Evolutionary conservation across 2,113 vertebrate species (phyloP), one percentile per base, ranked within the genome.

Genomic region (Hippotragus niger): DNA sequence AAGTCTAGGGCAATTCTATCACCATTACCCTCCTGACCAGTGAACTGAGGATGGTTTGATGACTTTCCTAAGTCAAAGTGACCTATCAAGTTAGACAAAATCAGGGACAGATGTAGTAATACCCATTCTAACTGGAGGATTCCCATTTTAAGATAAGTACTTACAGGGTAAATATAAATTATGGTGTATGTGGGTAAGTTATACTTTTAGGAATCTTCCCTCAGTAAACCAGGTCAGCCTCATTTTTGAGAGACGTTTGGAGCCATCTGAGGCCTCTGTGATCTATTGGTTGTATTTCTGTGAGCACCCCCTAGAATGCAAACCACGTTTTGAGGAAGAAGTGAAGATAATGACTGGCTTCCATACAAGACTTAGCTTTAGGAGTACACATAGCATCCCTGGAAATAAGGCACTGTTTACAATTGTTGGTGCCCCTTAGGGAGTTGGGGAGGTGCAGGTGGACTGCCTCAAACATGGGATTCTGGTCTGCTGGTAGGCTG

Each of bases 391-490:
- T 27, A 21, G 29, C 45, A 53, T 55, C 6, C n/a, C 8, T 47
- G 19, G 7, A 27, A 60, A 45, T 16, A 60, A 67, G 74, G 7
- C 12, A 9, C 8, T 64, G 2, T 52, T 89, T 67, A 40, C 27
- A 67, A 8, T 58, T 47, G 19, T 88, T 19, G 8, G 33, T 27
- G 8, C 15, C 12, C 6, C 12, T 21, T 16, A 62, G 53, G 45
- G 15, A 14, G 1, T 62, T 15, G 13, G n/a, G 21, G 2, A 11
- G 33, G 33, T 0, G n/a, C 16, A 58, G 7, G 40, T 29, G 36
- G 19, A 43, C 36, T 3, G 16, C 33, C 36, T 93, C 16, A 6
- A 12, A 3, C 0, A 4, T 62, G 64, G 21, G 27, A 27, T 85
- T 29, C n/a, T 47, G 25, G 23, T 45, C 16, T 67, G 2, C 4